Percentiles rank a stretch among this genome's conserved stretches.
Evolutionary conservation across 2,888 invertebrate species (phyloP).

Genomic region (Andrena flavipes): DNA sequence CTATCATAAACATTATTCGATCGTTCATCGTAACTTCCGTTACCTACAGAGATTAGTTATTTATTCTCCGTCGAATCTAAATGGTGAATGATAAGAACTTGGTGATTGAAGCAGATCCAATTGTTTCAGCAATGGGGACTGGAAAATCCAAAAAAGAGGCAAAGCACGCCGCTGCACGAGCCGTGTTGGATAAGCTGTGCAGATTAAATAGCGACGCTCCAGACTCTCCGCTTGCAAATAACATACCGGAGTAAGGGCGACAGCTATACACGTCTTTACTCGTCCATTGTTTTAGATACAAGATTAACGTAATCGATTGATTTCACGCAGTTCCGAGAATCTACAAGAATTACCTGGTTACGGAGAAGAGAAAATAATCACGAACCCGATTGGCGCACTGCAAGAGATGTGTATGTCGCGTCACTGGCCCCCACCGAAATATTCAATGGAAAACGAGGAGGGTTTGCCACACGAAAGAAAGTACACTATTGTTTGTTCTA

Average conservation of each 20-base stretch:
- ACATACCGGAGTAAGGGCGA: constrained; percentile 80
- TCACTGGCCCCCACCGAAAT: constrained; percentile 97
- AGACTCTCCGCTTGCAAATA: constrained; percentile 80
- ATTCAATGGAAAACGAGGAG: constrained; percentile 95
- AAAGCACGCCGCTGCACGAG: constrained; percentile 97
- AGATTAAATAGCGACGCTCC: constrained; percentile 88
- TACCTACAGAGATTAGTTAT: neutral
- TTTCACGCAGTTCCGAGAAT: constrained; percentile 80
- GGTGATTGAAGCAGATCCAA: constrained; percentile 80
- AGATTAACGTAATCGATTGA: constrained; percentile 3
- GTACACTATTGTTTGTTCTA: constrained; percentile 96
- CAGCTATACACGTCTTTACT: neutral
- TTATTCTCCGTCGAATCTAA: constrained; percentile 5
- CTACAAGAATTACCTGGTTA: constrained; percentile 82
- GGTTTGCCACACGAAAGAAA: constrained; percentile 97
- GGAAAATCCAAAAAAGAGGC: constrained; percentile 99
- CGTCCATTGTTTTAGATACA: neutral
- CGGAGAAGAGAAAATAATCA: constrained; percentile 92
- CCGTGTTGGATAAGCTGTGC: constrained; percentile 93
- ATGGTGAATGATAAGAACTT: constrained; percentile 69
- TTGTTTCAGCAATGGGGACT: constrained; percentile 91
- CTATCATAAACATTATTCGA: neutral
- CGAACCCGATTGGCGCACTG: constrained; percentile 97
- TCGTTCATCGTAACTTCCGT: neutral
- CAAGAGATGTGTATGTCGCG: constrained; percentile 98